Base-by-base conservation (phyloP, 2,888 invertebrate species). In the Andrena minutula region DNA sequence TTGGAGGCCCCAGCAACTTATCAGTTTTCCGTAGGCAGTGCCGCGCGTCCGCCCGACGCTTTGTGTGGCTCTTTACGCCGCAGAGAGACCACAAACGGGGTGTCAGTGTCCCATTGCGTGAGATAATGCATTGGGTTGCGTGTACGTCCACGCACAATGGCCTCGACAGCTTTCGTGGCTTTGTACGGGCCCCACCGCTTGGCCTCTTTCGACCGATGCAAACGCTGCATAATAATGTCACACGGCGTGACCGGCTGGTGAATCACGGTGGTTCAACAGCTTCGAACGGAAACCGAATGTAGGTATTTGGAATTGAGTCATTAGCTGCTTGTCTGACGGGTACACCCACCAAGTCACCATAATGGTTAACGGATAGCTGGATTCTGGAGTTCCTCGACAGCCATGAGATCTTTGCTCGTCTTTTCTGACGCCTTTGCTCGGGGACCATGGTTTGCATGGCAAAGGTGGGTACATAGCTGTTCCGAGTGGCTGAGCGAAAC, bases 21-120 rank as follows among this genome's bases (percentile, higher is more conserved):
- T 87, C 86, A 86, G 86, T 86, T 86, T 84, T 82, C 79, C 84
- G 73, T 78, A 78, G 69, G 81, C 71, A 79, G 72, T 64, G 72
- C 68, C 60, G 78, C 70, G 70, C 86, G 82, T 79, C 79, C 76
- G 74, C 68, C 61, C 78, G 80, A 77, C 85, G 82, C 86, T 87
- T 89, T 90, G 85, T 88, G 88, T 83, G 79, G 86, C 81, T 88
- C 82, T 86, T 79, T 78, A 83, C 86, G 85, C 88, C 90, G 76
- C 90, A 85, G 79, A 85, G 84, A 86, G 83, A 90, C 90, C 90
- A 81, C 90, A 89, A 90, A 90, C 86, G 82, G 87, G 89, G 90
- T 90, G 90, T 90, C 90, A 85, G 83, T 89, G 88, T 88, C 84
- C 89, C 90, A 89, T 90, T 88, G 90, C 90, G 86, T 88, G 90